Evolutionary conservation across 2,113 vertebrate species (phyloP).

Genomic region (Alouatta palliata): DNA sequence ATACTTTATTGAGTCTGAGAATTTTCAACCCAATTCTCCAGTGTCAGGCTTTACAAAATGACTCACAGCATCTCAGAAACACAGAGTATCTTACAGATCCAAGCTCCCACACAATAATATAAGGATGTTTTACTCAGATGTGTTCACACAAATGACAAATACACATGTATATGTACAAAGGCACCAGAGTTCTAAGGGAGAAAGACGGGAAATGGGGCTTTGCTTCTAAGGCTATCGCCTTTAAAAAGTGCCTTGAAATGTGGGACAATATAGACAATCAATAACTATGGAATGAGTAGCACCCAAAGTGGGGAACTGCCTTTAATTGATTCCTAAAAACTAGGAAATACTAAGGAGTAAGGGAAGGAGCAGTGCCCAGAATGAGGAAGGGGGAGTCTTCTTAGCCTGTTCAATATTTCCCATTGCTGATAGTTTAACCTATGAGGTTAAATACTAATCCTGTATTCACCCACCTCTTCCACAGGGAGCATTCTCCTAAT

Average conservation of each 20-base stretch:
- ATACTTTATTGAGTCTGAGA: background rate
- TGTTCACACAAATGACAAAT: background rate
- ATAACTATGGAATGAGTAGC: background rate
- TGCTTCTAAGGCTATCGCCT: background rate
- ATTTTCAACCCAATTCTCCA: background rate
- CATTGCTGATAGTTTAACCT: background rate
- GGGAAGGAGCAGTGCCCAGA: background rate
- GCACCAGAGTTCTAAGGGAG: background rate
- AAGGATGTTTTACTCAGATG: background rate
- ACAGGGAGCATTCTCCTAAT: background rate
- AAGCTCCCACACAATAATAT: background rate
- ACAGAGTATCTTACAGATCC: background rate
- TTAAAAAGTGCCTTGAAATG: background rate
- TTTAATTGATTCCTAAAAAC: background rate
- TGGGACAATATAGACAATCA: background rate
- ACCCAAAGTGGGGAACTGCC: background rate
- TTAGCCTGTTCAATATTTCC: background rate
- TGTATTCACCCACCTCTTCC: background rate
- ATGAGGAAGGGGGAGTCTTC: background rate
- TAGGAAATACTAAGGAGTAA: background rate
- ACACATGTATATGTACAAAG: accelerated
- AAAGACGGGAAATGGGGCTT: background rate
- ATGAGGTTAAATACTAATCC: background rate
- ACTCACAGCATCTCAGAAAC: background rate
- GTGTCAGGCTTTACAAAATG: background rate